Conservation (phyloP, 2,113 vertebrate species). For the Nothobranchius kuhntae region DNA sequence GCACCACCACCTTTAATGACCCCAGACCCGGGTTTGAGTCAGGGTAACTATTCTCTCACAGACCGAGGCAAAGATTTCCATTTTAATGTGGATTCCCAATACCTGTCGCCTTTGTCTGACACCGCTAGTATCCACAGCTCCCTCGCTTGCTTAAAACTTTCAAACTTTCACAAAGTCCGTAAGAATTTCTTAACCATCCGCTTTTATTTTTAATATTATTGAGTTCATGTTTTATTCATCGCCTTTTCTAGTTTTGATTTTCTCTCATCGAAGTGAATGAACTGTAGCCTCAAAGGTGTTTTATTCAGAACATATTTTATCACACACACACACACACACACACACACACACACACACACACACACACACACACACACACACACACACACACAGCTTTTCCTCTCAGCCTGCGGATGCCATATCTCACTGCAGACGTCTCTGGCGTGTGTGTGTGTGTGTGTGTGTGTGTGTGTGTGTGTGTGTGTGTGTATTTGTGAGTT, state of each 20-base stretch:
- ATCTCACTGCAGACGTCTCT: constrained; percentile 27
- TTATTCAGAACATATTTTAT: neutral
- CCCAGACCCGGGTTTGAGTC: constrained; percentile 95
- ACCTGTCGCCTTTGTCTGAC: constrained; percentile 1
- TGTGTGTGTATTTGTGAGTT: constrained; percentile 18
- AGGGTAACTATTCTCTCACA: constrained; percentile 83
- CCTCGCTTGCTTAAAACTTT: constrained; percentile 2
- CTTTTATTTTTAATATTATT: neutral
- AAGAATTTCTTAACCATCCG: constrained; percentile 3
- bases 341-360: constrained; percentile 9
- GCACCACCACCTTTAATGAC: constrained; percentile 98
- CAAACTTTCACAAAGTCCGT: neutral
- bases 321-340: constrained; percentile 14
- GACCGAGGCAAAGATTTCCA: constrained; percentile 19
- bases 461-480: neutral
- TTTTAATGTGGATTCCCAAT: neutral
- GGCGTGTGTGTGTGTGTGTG: neutral
- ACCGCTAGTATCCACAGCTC: neutral
- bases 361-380: constrained; percentile 15
- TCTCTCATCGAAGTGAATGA: constrained; percentile 1
- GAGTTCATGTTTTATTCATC: constrained; percentile 10
- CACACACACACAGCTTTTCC: constrained; percentile 10
- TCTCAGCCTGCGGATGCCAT: constrained; percentile 33
- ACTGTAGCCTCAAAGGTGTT: neutral
- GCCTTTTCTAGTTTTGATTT: constrained; percentile 1